Evolutionary conservation across 2,797 vertebrate species (phyloP), one percentile per base, ranked within the genome.

Genomic region (Lophura swinhoii): DNA sequence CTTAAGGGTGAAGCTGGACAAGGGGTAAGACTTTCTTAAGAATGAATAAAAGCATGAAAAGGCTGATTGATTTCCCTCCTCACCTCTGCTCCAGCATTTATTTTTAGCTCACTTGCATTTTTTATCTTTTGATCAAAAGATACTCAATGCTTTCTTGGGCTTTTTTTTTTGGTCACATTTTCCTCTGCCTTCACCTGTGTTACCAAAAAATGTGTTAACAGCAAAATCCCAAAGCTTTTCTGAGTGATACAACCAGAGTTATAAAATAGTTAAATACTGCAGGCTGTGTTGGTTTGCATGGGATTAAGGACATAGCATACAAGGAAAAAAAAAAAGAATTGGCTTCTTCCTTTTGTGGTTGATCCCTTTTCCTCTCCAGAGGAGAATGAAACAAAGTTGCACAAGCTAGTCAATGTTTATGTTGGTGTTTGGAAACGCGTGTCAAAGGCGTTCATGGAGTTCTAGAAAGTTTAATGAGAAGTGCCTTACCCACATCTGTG

Each of bases 401-500:
- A 94, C 41, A 60, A 44, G 72, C 46, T 64, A 51, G 33, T 77
- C 88, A 41, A 2, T 93, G 64, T 93, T 94, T 91, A 71, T 94
- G 83, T 93, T 91, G 88, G 74, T 13, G 3, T 92, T 91, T 84
- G 64, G 84, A 92, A 95, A 88, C 58, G 11, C 28, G 5, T 66
- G 77, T 91, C 77, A 84, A 44, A 96, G 88, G 62, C 35, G 53
- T 91, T 92, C 46, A 7, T 44, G 76, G 62, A 85, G 76, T 91
- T 89, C 46, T 86, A 56, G 66, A 24, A 83, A 81, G 83, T 77
- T 90, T 92, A 95, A 93, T 91, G 82, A 91, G 90, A 94, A 92
- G 64, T 93, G 87, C 62, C 49, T 96, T 88, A 88, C 73, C 88
- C 90, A 82, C 90, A 91, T 91, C 89, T 95, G 89, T 94, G 80